A percentile compares a stretch with the other conserved stretches of the same genome.
Conservation (phyloP, 2,888 invertebrate species). For the Mylabris sibirica region DNA sequence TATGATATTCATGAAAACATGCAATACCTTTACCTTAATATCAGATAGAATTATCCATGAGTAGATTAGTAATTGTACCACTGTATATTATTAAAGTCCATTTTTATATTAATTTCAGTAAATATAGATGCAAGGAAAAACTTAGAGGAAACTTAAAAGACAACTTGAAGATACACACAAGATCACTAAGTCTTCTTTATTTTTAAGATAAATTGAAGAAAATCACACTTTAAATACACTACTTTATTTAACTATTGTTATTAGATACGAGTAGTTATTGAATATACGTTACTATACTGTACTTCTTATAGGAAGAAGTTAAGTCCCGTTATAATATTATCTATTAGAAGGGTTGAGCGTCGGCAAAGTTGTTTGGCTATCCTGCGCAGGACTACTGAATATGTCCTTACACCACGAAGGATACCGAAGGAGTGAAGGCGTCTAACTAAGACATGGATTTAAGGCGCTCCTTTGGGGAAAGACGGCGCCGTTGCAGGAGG, state of each 20-base stretch:
- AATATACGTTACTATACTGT: neutral
- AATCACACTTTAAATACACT: neutral
- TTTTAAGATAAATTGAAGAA: neutral
- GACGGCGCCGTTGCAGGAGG: slow-evolving; percentile 60
- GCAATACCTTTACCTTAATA: slow-evolving; percentile 37
- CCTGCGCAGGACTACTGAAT: slow-evolving; percentile 45
- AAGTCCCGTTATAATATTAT: slow-evolving; percentile 32
- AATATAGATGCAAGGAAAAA: neutral
- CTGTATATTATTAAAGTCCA: slow-evolving; percentile 34
- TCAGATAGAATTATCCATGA: slow-evolving; percentile 40
- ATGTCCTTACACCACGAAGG: slow-evolving; percentile 60
- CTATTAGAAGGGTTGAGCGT: slow-evolving; percentile 36
- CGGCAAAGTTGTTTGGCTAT: slow-evolving; percentile 41
- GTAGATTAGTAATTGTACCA: slow-evolving; percentile 7
- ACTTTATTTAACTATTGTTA: neutral
- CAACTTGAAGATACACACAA: neutral
- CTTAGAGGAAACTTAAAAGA: slow-evolving; percentile 3
- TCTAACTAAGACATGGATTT: slow-evolving; percentile 60
- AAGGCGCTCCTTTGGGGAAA: slow-evolving; percentile 60
- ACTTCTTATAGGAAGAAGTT: neutral
- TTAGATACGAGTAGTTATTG: neutral
- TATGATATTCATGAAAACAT: slow-evolving; percentile 17
- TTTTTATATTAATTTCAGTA: slow-evolving; percentile 11
- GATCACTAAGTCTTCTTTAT: neutral
- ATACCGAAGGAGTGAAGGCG: slow-evolving; percentile 61